Evolutionary conservation across 2,888 invertebrate species (phyloP), one percentile per base, ranked within the genome.

Genomic region (Metellina segmentata): DNA sequence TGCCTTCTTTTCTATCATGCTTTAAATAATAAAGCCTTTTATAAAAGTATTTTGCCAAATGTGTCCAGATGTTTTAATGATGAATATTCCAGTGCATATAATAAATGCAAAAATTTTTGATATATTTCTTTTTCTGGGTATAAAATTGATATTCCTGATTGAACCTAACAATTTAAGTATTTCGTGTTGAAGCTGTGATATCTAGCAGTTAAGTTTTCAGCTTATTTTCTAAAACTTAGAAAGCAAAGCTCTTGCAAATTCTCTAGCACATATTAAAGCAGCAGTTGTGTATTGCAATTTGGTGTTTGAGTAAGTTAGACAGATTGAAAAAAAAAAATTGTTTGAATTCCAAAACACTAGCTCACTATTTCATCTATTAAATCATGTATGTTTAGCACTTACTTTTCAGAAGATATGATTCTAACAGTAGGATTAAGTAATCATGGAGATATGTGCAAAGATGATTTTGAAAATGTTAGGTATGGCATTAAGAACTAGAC

Each of bases 1-100:
- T 85, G 85, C 85, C 85, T 85, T 85, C 53, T 75, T 75, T 85
- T 78, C 52, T 82, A 82, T 48, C 51, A 49, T 82, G 72, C 51
- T 69, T 61, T 81, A 13, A 20, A 34, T 53, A 53, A 85, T 72
- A 52, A 52, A 72, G 74, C 85, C 74, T n/a, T 85, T 85, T 74
- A 85, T 85, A 85, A 79, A 53, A 9, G 34, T 61, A 79, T 79
- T 79, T 79, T 79, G 69, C 61, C 53, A 79, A 34, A 61, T 79
- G 61, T 34, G 11, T 16, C 61, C 16, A 16, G 16, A 61, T 61
- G 5, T 61, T 61, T 61, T 61, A 16, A 34, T 34, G 61, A 61
- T 8, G 61, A 61, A 61, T 61, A 61, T 61, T 61, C 11, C 16
- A 61, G 13, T 61, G 61, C 61, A 61, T 61, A 16, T 61, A 61